Evolutionary conservation across 1,140 invertebrate species (phyloP).

Genomic region (Formica exsecta): DNA sequence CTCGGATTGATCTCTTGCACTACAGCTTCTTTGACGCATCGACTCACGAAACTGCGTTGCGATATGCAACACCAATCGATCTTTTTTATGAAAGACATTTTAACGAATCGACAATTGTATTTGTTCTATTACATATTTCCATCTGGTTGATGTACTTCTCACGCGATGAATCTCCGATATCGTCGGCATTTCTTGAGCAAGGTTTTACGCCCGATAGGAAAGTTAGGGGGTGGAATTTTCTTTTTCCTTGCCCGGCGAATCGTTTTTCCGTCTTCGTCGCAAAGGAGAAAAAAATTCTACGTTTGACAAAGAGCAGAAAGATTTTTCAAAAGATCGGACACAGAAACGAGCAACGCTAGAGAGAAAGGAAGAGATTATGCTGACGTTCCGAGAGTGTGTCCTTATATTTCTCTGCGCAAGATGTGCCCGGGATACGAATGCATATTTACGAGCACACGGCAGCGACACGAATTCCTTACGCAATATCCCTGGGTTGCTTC

Average conservation of each 20-base stretch:
- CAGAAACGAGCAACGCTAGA: background rate
- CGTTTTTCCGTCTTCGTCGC: background rate
- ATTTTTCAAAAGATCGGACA: constrained; percentile 30
- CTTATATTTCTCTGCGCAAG: constrained; percentile 63
- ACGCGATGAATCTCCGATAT: constrained; percentile 9
- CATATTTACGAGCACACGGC: constrained; percentile 70
- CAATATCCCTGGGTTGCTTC: constrained; percentile 59
- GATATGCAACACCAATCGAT: background rate
- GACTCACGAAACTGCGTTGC: background rate
- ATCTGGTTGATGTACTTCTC: background rate
- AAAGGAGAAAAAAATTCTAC: background rate
- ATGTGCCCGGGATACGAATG: constrained; percentile 69
- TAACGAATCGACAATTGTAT: background rate
- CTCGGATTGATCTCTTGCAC: background rate
- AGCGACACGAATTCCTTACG: background rate
- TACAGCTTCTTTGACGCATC: background rate
- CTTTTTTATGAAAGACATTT: background rate
- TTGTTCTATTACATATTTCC: background rate
- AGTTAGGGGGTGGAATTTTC: constrained; percentile 3
- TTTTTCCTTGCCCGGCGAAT: background rate
- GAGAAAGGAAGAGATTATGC: constrained; percentile 70
- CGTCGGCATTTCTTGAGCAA: background rate
- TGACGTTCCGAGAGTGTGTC: constrained; percentile 56
- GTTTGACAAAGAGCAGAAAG: background rate
- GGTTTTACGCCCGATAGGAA: background rate